Conservation (phyloP, 2,888 invertebrate species). For the Entomobrya multifasciata region DNA sequence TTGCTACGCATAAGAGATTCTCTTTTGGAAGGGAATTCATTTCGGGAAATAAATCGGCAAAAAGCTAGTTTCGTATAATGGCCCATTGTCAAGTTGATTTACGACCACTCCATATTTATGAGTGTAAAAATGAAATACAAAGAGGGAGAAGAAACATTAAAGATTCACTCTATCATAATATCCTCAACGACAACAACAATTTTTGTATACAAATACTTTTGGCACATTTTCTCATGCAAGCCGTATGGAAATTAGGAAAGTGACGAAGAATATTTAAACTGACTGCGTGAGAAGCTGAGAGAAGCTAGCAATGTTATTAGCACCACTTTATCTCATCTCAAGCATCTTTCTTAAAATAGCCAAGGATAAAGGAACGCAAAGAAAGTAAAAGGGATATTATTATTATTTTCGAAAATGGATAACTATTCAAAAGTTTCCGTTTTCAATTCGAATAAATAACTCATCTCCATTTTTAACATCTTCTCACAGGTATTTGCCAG, state of each 20-base stretch:
- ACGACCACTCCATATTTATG: constrained; percentile 68
- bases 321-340: constrained; percentile 18
- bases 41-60: too few species aligned
- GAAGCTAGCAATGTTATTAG: constrained; percentile 15
- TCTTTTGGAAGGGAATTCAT: too few species aligned
- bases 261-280: constrained; percentile 33
- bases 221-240: constrained; percentile 41
- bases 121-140: not conserved
- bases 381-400: not conserved
- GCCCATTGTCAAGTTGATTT: constrained; percentile 64
- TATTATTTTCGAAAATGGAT: too few species aligned
- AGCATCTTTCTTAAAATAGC: not conserved
- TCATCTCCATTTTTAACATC: not conserved
- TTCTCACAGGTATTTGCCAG: constrained; percentile 27
- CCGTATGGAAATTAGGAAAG: constrained; percentile 46
- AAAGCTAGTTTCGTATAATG: constrained; percentile 28
- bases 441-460: not conserved
- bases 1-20: too few species aligned
- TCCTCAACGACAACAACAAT: not conserved
- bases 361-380: constrained; percentile 14
- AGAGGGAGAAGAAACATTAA: not conserved
- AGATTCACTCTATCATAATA: not conserved
- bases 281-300: constrained; percentile 57
- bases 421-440: constrained; percentile 40
- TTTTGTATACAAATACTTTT: constrained; percentile 17